Evolutionary conservation across 2,888 invertebrate species (phyloP).

Genomic region (Catotricha subobsoleta): DNA sequence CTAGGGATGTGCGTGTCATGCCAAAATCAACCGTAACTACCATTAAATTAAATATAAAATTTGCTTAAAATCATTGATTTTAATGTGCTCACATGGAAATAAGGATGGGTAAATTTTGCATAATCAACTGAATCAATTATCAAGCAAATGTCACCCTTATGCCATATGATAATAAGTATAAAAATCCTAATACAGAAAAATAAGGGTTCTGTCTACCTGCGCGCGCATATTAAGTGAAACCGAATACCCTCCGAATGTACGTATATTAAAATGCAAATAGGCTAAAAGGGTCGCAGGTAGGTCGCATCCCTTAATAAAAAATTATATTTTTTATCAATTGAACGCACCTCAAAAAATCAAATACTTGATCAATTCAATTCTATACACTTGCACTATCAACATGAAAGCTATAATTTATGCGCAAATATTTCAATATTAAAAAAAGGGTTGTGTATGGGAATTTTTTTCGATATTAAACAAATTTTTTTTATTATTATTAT

Average conservation of each 20-base stretch:
- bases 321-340: constrained; percentile 2
- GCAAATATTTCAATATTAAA: constrained; percentile 11
- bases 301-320: constrained; percentile 6
- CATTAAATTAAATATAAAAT: background rate
- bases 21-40: background rate
- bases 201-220: constrained; percentile 12
- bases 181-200: constrained; percentile 4
- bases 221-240: constrained; percentile 14
- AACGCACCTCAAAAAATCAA: constrained; percentile 1
- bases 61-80: background rate
- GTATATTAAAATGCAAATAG: constrained; percentile 13
- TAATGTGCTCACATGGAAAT: constrained; percentile 4
- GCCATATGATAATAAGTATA: background rate
- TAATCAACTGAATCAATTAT: constrained; percentile 10
- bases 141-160: background rate
- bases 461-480: constrained; percentile 7
- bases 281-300: constrained; percentile 6
- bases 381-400: constrained; percentile 13
- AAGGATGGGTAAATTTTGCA: constrained; percentile 11
- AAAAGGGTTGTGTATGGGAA: constrained; percentile 11
- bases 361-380: constrained; percentile 7
- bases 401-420: constrained; percentile 14
- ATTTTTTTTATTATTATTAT: background rate
- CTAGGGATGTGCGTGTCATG: background rate
- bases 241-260: constrained; percentile 11